phyloP scores from a whole-genome alignment of 2,888 invertebrate species.

The Apamea anceps region DNA sequence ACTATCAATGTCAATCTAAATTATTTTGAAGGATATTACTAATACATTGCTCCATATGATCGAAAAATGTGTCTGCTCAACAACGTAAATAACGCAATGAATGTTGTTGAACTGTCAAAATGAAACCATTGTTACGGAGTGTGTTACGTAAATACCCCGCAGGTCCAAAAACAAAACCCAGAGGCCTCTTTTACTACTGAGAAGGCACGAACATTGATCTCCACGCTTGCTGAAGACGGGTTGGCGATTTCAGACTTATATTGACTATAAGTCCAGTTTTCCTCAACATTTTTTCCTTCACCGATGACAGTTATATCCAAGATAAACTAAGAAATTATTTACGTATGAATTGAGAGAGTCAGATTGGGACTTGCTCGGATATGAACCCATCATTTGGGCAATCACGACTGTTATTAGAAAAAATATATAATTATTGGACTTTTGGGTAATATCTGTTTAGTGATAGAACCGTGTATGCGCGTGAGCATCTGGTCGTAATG shows the following conservation, averaged over 20 bases:
- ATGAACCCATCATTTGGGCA: background rate
- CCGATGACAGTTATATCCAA: background rate
- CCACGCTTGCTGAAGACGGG: background rate
- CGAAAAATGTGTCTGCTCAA: no score
- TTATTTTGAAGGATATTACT: no score
- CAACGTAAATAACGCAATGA: no score
- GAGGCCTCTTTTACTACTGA: background rate
- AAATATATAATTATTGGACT: background rate
- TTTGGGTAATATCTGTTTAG: slow-evolving; percentile 22
- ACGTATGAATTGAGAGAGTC: background rate
- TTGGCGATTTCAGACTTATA: background rate
- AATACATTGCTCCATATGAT: no score
- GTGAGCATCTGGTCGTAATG: slow-evolving; percentile 64
- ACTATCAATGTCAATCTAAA: no score
- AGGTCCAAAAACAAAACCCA: background rate
- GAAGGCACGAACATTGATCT: background rate
- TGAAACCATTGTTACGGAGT: no score
- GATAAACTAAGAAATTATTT: background rate
- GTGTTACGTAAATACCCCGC: no score
- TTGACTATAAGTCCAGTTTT: background rate
- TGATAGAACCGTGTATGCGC: slow-evolving; percentile 30
- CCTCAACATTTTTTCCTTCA: background rate
- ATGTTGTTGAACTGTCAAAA: no score
- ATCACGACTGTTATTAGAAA: background rate
- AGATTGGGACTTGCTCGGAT: background rate